phyloP scores from a whole-genome alignment of 1,140 invertebrate species.

The Oreohelix idahoensis region DNA sequence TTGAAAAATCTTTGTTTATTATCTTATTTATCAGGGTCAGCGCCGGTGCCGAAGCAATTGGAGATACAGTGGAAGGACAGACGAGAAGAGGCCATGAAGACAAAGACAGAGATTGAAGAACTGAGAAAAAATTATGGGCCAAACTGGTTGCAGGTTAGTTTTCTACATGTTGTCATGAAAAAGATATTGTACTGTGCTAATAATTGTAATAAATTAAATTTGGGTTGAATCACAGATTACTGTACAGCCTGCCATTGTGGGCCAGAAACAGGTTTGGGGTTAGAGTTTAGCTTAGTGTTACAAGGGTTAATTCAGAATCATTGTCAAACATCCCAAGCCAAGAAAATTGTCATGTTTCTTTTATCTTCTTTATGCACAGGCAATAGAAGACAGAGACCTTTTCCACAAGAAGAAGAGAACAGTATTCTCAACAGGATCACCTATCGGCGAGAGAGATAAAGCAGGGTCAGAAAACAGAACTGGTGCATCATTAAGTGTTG shows the following conservation, averaged over 20 bases:
- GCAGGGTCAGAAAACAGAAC: neutral
- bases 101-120: slow-evolving; percentile 46
- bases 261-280: too few species aligned
- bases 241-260: too few species aligned
- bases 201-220: too few species aligned
- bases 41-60: neutral
- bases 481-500: too few species aligned
- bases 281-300: too few species aligned
- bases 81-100: slow-evolving; percentile 36
- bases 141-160: slow-evolving; percentile 51
- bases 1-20: too few species aligned
- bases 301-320: too few species aligned
- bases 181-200: too few species aligned
- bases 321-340: too few species aligned
- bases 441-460: too few species aligned
- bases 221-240: too few species aligned
- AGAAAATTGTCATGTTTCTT: neutral
- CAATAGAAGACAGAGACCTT: slow-evolving; percentile 26
- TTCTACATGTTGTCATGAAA: too few species aligned
- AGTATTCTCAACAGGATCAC: neutral
- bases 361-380: slow-evolving; percentile 5
- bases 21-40: neutral
- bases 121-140: slow-evolving; percentile 49
- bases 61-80: neutral
- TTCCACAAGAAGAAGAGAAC: slow-evolving; percentile 12